Conservation (phyloP, 2,888 invertebrate species). For the Melolontha melolontha region DNA sequence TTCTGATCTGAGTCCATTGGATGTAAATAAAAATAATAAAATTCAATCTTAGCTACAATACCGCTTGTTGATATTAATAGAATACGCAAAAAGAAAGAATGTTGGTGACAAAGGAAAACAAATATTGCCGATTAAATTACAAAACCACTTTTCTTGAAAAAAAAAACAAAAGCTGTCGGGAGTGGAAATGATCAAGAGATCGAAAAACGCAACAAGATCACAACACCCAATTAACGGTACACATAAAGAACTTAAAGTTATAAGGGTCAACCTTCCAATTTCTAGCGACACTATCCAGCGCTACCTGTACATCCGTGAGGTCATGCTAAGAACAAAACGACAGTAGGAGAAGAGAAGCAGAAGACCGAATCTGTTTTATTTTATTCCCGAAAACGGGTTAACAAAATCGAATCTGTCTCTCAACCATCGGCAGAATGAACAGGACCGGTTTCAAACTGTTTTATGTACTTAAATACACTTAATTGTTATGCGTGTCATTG, state of each 20-base stretch:
- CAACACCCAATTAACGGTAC: slow-evolving; percentile 60
- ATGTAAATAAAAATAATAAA: too few species aligned
- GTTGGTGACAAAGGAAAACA: neutral
- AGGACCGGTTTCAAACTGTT: slow-evolving; percentile 19
- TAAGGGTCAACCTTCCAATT: slow-evolving; percentile 48
- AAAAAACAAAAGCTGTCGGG: slow-evolving; percentile 9
- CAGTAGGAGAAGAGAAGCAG: slow-evolving; percentile 40
- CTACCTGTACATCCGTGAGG: slow-evolving; percentile 28
- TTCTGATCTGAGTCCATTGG: too few species aligned
- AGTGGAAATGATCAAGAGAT: slow-evolving; percentile 48
- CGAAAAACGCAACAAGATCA: slow-evolving; percentile 56
- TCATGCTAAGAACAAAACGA: slow-evolving; percentile 27
- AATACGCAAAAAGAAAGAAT: too few species aligned
- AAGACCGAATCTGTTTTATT: slow-evolving; percentile 55
- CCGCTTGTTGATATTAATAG: too few species aligned
- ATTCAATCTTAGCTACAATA: too few species aligned
- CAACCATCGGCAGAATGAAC: slow-evolving; percentile 37
- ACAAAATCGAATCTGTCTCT: slow-evolving; percentile 47
- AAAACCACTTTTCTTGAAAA: slow-evolving; percentile 24
- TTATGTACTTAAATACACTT: neutral
- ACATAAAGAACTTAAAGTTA: slow-evolving; percentile 41
- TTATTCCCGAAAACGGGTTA: slow-evolving; percentile 60
- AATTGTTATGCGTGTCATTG: too few species aligned
- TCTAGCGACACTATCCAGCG: slow-evolving; percentile 38
- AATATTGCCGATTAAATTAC: slow-evolving; percentile 19